These are phyloP conservation scores for Cerastis rubricosa DNA, from an alignment of 2,888 invertebrate genomes.

Conservation along the genomic window DNA sequence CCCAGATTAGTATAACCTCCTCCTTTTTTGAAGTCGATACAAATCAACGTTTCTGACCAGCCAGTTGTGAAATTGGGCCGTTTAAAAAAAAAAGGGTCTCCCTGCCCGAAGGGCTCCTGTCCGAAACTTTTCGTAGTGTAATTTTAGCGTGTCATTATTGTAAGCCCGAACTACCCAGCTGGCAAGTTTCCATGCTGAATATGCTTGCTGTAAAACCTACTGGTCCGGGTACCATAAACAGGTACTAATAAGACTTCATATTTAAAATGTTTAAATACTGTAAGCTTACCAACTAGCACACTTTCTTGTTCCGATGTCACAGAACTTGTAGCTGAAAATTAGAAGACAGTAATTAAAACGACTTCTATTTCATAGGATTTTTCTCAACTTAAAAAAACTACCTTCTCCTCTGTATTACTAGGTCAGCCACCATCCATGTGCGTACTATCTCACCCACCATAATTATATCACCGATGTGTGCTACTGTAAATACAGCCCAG, in stretches of 20 bases:
- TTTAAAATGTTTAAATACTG: not conserved
- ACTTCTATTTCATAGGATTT: not conserved
- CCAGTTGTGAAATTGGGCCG: too few species aligned
- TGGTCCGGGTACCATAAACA: not conserved
- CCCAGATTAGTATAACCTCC: too few species aligned
- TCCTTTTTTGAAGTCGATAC: too few species aligned
- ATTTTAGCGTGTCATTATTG: not conserved
- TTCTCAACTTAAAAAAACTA: not conserved
- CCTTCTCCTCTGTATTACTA: too few species aligned
- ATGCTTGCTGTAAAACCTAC: not conserved
- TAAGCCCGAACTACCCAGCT: not conserved
- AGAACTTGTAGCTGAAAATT: conserved; percentile 52
- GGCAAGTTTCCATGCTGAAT: not conserved
- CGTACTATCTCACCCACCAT: too few species aligned
- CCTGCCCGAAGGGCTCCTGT: not conserved
- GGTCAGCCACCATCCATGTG: too few species aligned
- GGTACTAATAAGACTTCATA: not conserved
- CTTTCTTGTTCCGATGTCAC: conserved; percentile 70
- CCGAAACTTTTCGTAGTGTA: not conserved
- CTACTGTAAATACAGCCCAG: too few species aligned
- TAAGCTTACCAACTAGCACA: conserved; percentile 80
- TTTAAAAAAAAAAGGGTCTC: too few species aligned
- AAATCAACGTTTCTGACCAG: too few species aligned
- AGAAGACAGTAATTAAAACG: not conserved
- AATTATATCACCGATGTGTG: too few species aligned